phyloP scores from a whole-genome alignment of 2,797 vertebrate genomes.

The Trachurus trachurus region DNA sequence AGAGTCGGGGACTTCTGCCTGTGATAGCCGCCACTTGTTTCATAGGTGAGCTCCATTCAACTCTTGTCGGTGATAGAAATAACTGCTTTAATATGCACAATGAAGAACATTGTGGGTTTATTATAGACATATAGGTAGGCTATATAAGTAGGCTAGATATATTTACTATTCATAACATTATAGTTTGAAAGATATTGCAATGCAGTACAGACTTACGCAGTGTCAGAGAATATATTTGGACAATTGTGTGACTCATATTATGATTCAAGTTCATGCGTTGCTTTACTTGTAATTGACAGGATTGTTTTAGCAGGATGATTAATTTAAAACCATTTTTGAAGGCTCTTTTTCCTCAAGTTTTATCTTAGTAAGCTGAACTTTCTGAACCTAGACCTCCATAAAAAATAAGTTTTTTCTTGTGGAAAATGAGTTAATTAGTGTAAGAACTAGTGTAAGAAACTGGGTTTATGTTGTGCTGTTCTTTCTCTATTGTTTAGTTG shows the following conservation, averaged over 20 bases:
- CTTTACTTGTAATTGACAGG: background rate
- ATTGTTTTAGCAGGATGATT: too few species aligned
- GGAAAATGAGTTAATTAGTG: background rate
- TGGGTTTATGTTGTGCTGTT: background rate
- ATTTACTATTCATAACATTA: background rate
- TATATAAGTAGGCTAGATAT: too few species aligned
- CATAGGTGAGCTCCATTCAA: constrained; percentile 72
- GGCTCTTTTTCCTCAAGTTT: background rate
- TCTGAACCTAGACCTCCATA: background rate
- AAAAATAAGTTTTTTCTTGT: background rate
- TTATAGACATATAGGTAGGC: background rate
- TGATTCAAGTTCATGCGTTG: background rate
- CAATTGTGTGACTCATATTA: background rate
- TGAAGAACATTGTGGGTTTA: background rate
- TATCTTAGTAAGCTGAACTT: background rate
- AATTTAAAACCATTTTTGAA: background rate
- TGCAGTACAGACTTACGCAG: background rate
- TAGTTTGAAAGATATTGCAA: background rate
- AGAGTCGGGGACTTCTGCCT: constrained; percentile 60
- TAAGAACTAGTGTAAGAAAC: too few species aligned
- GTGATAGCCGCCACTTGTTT: constrained; percentile 72
- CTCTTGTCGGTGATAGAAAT: background rate
- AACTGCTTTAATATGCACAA: background rate
- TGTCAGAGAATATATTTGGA: background rate
- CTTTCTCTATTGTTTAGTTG: background rate